Evolutionary conservation across 2,797 vertebrate genomes (phyloP).

Genomic region (Enteromius mattozi): DNA sequence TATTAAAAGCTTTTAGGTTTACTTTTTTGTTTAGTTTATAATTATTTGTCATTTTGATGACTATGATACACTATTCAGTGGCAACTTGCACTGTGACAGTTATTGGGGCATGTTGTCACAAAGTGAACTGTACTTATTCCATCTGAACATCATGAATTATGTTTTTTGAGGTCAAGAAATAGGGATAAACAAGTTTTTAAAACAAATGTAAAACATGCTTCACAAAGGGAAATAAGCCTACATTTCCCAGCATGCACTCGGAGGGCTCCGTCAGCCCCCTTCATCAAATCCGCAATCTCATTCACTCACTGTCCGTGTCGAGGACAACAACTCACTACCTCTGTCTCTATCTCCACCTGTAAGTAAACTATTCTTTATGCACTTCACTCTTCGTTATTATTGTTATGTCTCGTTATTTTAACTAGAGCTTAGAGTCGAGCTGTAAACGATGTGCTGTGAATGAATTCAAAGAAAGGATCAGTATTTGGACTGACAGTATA

Average conservation of each 20-base stretch:
- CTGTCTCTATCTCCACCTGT: constrained; percentile 67
- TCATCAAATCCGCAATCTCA: constrained; percentile 66
- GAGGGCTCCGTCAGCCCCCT: constrained; percentile 22
- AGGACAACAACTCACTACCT: constrained; percentile 76
- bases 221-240: constrained; percentile 39
- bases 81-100: background rate
- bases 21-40: background rate
- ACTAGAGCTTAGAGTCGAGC: background rate
- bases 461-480: background rate
- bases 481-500: background rate
- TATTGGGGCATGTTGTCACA: background rate
- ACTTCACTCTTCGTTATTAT: background rate
- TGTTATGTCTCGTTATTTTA: background rate
- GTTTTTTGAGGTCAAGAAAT: background rate
- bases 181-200: background rate
- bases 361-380: constrained; percentile 64
- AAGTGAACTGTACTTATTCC: background rate
- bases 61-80: background rate
- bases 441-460: background rate
- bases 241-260: constrained; percentile 68
- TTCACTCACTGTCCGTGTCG: constrained; percentile 71
- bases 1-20: background rate
- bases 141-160: background rate
- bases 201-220: background rate
- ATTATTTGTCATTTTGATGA: background rate